Evolutionary conservation across 2,888 invertebrate species (phyloP), one percentile per base, ranked within the genome.

Genomic region (Ceratothoa steindachneri): DNA sequence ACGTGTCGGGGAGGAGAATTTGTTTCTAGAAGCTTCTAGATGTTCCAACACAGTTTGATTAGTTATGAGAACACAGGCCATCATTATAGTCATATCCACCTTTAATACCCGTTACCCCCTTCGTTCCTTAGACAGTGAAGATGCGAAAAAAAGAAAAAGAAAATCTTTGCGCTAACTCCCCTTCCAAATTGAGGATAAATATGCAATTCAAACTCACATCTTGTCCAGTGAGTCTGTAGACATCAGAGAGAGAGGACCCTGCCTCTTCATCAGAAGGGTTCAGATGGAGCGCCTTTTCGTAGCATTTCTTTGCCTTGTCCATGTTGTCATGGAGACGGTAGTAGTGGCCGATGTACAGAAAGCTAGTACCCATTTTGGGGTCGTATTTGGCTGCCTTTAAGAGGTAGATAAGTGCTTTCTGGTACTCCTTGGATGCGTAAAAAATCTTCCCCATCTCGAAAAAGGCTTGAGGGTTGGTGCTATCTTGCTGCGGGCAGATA

Each of bases 221-320:
- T 80, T 91, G 89, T 77, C 89, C 88, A 60, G 89, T 83, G 81
- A 89, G 86, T 72, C 89, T 87, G 82, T 94, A 92, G 41, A 90
- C 87, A 82, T 90, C 90, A 85, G 93, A 93, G 64, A 95, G 86
- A 80, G 89, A 88, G 81, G 89, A 88, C 9, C 91, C 90, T 75
- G 90, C 90, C 81, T 88, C 87, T 31, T 88, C 87, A 76, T 89
- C 89, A 73, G 86, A 84, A 12, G 88, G 87, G 85, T 92, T 90
- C 1, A 95, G 86, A 82, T 89, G 89, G 80, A 91, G 88, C 55
- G 93, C 90, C 84, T 92, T 93, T 84, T 93, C 91, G 84, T 90
- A 94, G 84, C 94, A 95, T 83, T 91, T 90, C 80, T 88, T 88
- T 0, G 94, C 90, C 81, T 93, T 90, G 68, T 88, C 87, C n/a